A percentile compares a stretch with the other conserved stretches of the same genome.
phyloP scores from a whole-genome alignment of 2,888 invertebrate genomes.

The Charanyca ferruginea region DNA sequence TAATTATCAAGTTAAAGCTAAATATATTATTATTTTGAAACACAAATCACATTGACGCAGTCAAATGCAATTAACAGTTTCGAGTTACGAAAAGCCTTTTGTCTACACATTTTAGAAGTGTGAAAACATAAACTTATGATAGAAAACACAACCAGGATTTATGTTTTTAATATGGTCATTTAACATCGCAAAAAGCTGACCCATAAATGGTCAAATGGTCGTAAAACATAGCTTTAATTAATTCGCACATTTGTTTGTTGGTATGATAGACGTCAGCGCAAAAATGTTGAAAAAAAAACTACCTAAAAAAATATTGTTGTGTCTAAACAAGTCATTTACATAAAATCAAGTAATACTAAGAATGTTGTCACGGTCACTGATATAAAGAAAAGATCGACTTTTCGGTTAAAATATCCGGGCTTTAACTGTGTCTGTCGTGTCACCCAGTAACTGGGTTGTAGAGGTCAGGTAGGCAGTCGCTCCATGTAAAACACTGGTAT shows the following conservation, averaged over 20 bases:
- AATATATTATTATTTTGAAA: background rate
- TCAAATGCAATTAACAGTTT: conserved; percentile 4
- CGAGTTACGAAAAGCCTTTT: background rate
- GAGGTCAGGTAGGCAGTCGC: too few species aligned
- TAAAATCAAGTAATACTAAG: too few species aligned
- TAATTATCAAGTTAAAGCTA: background rate
- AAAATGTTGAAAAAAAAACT: background rate
- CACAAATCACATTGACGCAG: background rate
- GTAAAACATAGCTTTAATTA: conserved; percentile 38
- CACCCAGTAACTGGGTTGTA: too few species aligned
- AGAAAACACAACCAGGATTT: background rate
- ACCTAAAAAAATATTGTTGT: conserved; percentile 1
- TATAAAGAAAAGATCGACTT: too few species aligned
- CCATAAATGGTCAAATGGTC: conserved; percentile 23
- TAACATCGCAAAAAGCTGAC: conserved; percentile 18
- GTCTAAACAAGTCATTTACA: background rate
- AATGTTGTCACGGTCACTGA: too few species aligned
- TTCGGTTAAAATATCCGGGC: too few species aligned
- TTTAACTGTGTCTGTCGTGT: too few species aligned
- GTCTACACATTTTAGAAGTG: background rate
- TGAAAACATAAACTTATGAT: conserved; percentile 1
- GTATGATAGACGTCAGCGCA: conserved; percentile 6
- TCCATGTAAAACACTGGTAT: too few species aligned
- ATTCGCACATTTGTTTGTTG: conserved; percentile 25
- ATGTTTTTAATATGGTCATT: conserved; percentile 5